Evolutionary conservation across 2,888 invertebrate genomes (phyloP).

Genomic region (Craniophora ligustri): DNA sequence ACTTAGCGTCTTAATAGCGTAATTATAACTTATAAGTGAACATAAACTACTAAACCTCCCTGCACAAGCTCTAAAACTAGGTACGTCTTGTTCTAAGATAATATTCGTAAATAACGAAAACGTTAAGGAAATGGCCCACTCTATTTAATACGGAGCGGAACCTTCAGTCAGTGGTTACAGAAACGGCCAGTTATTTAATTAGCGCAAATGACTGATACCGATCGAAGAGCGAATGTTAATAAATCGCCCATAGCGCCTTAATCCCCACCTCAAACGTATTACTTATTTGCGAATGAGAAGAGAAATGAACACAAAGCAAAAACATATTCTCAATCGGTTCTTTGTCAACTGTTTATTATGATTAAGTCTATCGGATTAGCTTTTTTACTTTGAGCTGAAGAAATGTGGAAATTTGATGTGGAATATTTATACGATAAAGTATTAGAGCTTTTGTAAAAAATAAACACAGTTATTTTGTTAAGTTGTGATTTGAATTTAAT

Average conservation of each 20-base stretch:
- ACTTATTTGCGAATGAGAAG: slow-evolving; percentile 50
- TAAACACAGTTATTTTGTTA: not conserved
- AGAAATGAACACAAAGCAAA: slow-evolving; percentile 36
- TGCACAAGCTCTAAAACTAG: not conserved
- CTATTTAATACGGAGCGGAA: slow-evolving; percentile 29
- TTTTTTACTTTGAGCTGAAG: slow-evolving; percentile 16
- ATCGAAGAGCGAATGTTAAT: slow-evolving; percentile 49
- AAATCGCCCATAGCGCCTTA: slow-evolving; percentile 42
- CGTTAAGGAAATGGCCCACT: slow-evolving; percentile 27
- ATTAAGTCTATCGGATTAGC: slow-evolving; percentile 37
- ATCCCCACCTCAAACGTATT: slow-evolving; percentile 36
- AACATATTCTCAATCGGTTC: slow-evolving; percentile 38
- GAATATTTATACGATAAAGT: too few species aligned
- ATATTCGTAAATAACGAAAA: slow-evolving; percentile 6
- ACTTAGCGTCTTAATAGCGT: too few species aligned
- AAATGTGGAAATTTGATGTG: slow-evolving; percentile 21
- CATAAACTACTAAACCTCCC: not conserved
- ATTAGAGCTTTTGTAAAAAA: not conserved
- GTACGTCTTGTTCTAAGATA: not conserved
- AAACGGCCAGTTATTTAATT: slow-evolving; percentile 58
- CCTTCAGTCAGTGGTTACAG: slow-evolving; percentile 39
- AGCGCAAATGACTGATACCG: slow-evolving; percentile 50
- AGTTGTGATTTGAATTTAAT: not conserved
- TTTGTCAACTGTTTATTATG: slow-evolving; percentile 41
- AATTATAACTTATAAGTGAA: too few species aligned